Evolutionary conservation across 1,140 invertebrate species (phyloP).

Genomic region (Diorhabda carinulata): DNA sequence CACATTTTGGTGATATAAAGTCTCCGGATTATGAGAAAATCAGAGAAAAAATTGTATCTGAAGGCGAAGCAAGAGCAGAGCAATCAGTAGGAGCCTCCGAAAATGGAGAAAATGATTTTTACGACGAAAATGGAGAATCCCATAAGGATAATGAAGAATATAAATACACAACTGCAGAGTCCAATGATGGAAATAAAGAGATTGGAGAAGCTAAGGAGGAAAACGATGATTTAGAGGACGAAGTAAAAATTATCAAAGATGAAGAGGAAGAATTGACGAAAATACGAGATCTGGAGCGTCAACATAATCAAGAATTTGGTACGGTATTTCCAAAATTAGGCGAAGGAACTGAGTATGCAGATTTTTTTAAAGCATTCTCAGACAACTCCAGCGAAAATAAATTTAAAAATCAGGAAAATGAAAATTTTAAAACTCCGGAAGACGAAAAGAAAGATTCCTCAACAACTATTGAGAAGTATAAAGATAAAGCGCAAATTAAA

Average conservation of each 20-base stretch:
- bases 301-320: slow-evolving; percentile 9
- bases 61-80: slow-evolving; percentile 5
- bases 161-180: slow-evolving; percentile 17
- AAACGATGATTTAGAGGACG: slow-evolving; percentile 17
- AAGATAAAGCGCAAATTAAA: not conserved
- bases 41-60: slow-evolving; percentile 4
- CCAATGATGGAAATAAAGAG: slow-evolving; percentile 15
- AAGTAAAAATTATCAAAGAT: not conserved
- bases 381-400: not conserved
- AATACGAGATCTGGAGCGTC: not conserved
- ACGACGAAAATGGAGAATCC: not conserved
- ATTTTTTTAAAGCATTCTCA: slow-evolving; percentile 5
- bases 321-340: not conserved
- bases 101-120: not conserved
- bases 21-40: slow-evolving; percentile 13
- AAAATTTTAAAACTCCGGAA: not conserved
- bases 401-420: not conserved
- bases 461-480: not conserved
- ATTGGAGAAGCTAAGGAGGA: slow-evolving; percentile 17
- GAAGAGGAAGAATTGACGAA: slow-evolving; percentile 8
- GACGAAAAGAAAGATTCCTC: not conserved
- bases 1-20: slow-evolving; percentile 6
- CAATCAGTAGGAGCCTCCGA: not conserved
- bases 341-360: slow-evolving; percentile 1
- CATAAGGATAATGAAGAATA: slow-evolving; percentile 4